Conservation (phyloP, 2,113 vertebrate species). For the Pao palembangensis region DNA sequence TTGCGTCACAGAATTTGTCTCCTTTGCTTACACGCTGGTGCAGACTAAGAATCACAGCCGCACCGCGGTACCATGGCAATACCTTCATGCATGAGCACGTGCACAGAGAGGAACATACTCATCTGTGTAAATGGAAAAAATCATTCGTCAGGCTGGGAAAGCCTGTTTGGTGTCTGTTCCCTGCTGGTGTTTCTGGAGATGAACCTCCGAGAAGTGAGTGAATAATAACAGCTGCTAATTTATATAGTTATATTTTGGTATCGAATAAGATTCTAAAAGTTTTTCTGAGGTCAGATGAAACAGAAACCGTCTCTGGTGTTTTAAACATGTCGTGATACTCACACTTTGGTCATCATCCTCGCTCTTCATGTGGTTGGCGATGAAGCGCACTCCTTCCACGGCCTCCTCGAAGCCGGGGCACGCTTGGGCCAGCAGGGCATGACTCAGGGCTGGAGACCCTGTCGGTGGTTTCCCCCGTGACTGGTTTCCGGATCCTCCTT, state of each 20-base stretch:
- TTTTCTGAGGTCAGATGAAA: too few relatives aligned
- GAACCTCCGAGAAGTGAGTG: too few relatives aligned
- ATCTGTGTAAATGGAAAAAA: too few relatives aligned
- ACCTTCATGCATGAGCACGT: conserved; percentile 15
- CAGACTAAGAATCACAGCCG: conserved; percentile 35
- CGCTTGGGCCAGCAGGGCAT: conserved; percentile 71
- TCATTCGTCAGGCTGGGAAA: too few relatives aligned
- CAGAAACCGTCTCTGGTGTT: too few relatives aligned
- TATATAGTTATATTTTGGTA: conserved; percentile 5
- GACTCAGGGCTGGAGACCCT: conserved; percentile 67
- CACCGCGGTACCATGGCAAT: conserved; percentile 7
- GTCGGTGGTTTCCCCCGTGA: conserved; percentile 61
- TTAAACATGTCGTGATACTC: conserved; percentile 61
- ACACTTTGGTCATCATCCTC: conserved; percentile 96
- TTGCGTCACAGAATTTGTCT: conserved; percentile 50
- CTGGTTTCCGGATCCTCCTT: conserved; percentile 52
- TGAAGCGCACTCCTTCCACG: conserved; percentile 92
- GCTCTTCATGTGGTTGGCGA: conserved; percentile 92
- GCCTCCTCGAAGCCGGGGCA: conserved; percentile 86
- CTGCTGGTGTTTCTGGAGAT: too few relatives aligned
- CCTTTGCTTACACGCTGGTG: conserved; percentile 32
- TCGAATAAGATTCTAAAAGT: not conserved
- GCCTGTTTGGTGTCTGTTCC: too few relatives aligned
- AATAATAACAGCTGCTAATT: too few relatives aligned
- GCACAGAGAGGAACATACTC: too few relatives aligned